Evolutionary conservation across 2,888 invertebrate genomes (phyloP).

Genomic region (Folsomia candida): DNA sequence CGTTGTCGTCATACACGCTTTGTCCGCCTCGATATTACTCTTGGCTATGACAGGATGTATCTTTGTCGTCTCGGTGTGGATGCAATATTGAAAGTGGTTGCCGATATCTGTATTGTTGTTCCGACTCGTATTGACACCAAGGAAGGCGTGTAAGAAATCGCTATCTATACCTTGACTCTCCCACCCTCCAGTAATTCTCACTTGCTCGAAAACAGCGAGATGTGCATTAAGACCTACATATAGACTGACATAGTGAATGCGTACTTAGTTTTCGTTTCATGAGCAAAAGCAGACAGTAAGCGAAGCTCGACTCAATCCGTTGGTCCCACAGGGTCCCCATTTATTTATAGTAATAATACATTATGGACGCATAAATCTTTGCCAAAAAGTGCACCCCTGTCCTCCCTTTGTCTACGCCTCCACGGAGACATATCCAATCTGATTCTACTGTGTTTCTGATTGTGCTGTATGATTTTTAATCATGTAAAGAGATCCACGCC

Average conservation of each 20-base stretch:
- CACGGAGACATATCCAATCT: conserved; percentile 15
- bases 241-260: too few relatives aligned
- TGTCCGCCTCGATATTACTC: neutral
- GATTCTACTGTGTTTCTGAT: conserved; percentile 15
- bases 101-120: neutral
- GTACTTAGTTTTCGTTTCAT: too few relatives aligned
- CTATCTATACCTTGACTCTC: too few relatives aligned
- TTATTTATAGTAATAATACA: conserved; percentile 19
- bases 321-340: conserved; percentile 9
- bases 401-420: conserved; percentile 20
- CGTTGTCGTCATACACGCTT: neutral
- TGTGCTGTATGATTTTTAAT: conserved; percentile 18
- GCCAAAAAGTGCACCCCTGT: conserved; percentile 19
- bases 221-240: too few relatives aligned
- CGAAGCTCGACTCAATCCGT: too few relatives aligned
- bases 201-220: too few relatives aligned
- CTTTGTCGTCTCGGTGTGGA: neutral
- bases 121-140: too few relatives aligned
- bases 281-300: too few relatives aligned
- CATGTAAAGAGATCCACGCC: conserved; percentile 5
- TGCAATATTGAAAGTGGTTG: neutral
- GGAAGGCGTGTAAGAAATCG: too few relatives aligned
- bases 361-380: conserved; percentile 19
- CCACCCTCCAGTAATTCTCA: too few relatives aligned
- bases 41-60: too few relatives aligned